Percentiles rank a stretch among this genome's conserved stretches.
Evolutionary conservation across 2,797 vertebrate species (phyloP).

Genomic region (Cichlasoma orientale): DNA sequence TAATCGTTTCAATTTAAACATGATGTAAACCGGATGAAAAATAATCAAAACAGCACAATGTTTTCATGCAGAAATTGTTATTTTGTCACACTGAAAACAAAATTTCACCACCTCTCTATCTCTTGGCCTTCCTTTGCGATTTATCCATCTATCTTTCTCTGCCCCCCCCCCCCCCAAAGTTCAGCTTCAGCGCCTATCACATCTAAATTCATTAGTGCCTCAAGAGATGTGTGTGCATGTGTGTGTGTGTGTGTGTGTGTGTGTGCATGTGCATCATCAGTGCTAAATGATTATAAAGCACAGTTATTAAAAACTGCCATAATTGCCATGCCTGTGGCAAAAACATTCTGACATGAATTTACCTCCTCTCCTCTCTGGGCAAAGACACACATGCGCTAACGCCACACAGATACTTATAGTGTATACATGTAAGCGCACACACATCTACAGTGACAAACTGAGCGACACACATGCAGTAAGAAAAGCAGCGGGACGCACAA

Average conservation of each 20-base stretch:
- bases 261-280: conserved; percentile 52
- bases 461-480: not conserved
- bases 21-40: conserved; percentile 25
- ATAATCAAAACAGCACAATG: conserved; percentile 16
- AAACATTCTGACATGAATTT: conserved; percentile 75
- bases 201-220: conserved; percentile 81
- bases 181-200: conserved; percentile 77
- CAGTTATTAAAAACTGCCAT: conserved; percentile 79
- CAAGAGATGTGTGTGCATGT: conserved; percentile 46
- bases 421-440: conserved; percentile 8
- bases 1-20: conserved; percentile 7
- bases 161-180: conserved; percentile 43
- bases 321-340: conserved; percentile 75
- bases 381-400: conserved; percentile 46
- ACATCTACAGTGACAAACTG: conserved; percentile 6
- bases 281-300: conserved; percentile 80
- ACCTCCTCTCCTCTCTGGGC: conserved; percentile 68
- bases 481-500: conserved; percentile 13
- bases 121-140: conserved; percentile 47
- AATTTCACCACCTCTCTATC: conserved; percentile 47
- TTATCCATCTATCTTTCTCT: conserved; percentile 63
- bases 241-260: conserved; percentile 28
- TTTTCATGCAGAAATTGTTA: conserved; percentile 45
- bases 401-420: conserved; percentile 13
- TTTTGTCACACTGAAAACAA: conserved; percentile 54